Evolutionary conservation across 2,113 vertebrate genomes (phyloP), one percentile per base, ranked within the genome.

Genomic region (Phyllopteryx taeniolatus): DNA sequence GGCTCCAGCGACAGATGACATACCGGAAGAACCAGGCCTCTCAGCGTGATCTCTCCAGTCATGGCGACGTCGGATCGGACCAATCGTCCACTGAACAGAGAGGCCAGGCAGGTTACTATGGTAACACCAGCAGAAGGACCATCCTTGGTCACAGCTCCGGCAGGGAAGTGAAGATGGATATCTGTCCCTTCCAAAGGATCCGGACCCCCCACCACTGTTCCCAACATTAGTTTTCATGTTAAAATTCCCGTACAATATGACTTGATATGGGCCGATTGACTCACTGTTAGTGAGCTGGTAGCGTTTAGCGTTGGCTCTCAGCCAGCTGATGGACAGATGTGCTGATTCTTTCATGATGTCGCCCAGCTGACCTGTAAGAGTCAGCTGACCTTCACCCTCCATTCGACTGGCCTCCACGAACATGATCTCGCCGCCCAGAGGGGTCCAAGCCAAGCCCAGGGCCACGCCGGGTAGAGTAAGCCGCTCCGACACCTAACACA

Each of bases 121-220:
- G 98, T 98, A 78, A 99, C 96, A 0, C 98, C 98, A 22, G 98
- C 98, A 79, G 98, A 99, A 78, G 98, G 98, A 80, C 98, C 98
- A 63, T 99, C 97, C 89, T 99, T 99, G 78, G 95, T 98, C 90
- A 99, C 98, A 3, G 98, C 96, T 83, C 98, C 97, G 76, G 98
- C 97, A 27, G 98, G 98, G 91, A 99, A 99, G 92, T 99, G 98
- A 90, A 99, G 94, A 93, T 99, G 98, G 92, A 99, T 96, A 91
- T 99, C 96, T n/a, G 96, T 96, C 83, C 95, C 96, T 86, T 99
- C 97, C 84, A 98, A 91, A 76, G 96, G 96, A 93, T 99, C 97
- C 77, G 94, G 92, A 90, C 92, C 94, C 84, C 98, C 96, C 75
- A 92, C 93, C 91, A 95, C 97, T 98, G 91, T 79, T 86, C 59